Percentiles rank a stretch among this genome's conserved stretches.
Conservation (phyloP, 2,888 invertebrate genomes). For the Heterodera filipjevi region DNA sequence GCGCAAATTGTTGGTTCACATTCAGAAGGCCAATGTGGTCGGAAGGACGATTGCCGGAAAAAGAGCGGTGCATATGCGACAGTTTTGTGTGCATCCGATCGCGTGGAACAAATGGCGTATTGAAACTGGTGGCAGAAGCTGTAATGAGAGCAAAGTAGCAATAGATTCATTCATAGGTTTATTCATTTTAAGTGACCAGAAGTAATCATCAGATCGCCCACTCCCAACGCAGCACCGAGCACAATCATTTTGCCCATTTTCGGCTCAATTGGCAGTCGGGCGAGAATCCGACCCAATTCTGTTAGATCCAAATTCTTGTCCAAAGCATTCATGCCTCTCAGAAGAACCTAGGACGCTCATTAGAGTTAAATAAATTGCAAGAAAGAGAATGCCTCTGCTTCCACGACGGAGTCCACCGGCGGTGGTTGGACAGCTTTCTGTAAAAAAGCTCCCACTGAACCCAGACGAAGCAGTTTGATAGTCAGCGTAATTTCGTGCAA, state of each 20-base stretch:
- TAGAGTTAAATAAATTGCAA: neutral
- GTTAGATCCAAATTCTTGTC: slow-evolving; percentile 86
- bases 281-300: slow-evolving; percentile 87
- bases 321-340: slow-evolving; percentile 72
- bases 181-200: slow-evolving; percentile 23
- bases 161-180: too few species aligned
- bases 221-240: slow-evolving; percentile 81
- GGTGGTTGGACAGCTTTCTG: slow-evolving; percentile 91
- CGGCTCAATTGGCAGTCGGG: slow-evolving; percentile 92
- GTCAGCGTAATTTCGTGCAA: slow-evolving; percentile 90
- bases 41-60: slow-evolving; percentile 84
- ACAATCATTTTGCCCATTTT: slow-evolving; percentile 95
- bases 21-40: slow-evolving; percentile 94
- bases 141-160: slow-evolving; percentile 69
- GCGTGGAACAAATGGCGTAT: slow-evolving; percentile 81
- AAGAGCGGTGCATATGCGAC: slow-evolving; percentile 80
- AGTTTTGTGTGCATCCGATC: slow-evolving; percentile 74
- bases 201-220: slow-evolving; percentile 23
- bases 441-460: slow-evolving; percentile 89
- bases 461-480: slow-evolving; percentile 85
- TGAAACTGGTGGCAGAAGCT: slow-evolving; percentile 92
- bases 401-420: slow-evolving; percentile 94
- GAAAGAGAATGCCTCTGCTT: slow-evolving; percentile 79
- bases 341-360: neutral
- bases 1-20: slow-evolving; percentile 78